Base-by-base conservation (phyloP, 2,797 vertebrate genomes). In the Phoeniculus purpureus region DNA sequence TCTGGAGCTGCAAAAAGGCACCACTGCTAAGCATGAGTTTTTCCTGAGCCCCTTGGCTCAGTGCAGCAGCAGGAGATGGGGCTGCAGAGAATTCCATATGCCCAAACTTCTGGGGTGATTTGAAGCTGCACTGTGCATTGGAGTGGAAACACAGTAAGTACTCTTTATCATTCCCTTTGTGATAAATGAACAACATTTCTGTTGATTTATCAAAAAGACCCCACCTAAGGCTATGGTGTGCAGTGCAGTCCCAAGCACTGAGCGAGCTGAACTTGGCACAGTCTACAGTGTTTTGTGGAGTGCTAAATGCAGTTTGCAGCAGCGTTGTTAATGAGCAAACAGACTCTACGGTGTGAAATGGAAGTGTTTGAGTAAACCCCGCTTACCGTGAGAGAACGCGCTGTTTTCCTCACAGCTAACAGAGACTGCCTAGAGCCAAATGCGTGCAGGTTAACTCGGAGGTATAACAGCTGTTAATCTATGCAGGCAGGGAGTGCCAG, bases 331-430 rank as follows among this genome's bases (percentile, higher is more conserved):
- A 32, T 9, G 37, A 72, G 62, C 40, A 83, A 85, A 14, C 26
- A 70, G 68, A 13, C 13, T 6, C 31, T 7, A 23, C 0, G 0
- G 1, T 13, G 40, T 1, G 5, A 78, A 70, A 78, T 8, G 27
- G 4, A 64, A 82, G 61, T 1, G 3, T 6, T 15, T 0, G 3
- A 61, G 67, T 65, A 75, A 89, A 58, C 16, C 16, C 18, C 8
- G 16, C 56, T 88, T 22, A 71, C 43, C 55, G 0, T 0, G 10
- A 75, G 45, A 54, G 51, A 81, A 31, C 0, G 15, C 2, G 7
- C 48, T 59, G 8, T 59, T 55, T 29, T 13, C 81, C 65, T 40
- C 3, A 2, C 27, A 40, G 77, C 65, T 51, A 37, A n/a, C 54
- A 8, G 58, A 62, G 76, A 40, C 68, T 5, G 5, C 62, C 89